A percentile compares a stretch with the other conserved stretches of the same genome.
These are phyloP conservation scores for Agapornis canus DNA, from an alignment of 2,797 vertebrate genomes.

Conservation along the genomic window DNA sequence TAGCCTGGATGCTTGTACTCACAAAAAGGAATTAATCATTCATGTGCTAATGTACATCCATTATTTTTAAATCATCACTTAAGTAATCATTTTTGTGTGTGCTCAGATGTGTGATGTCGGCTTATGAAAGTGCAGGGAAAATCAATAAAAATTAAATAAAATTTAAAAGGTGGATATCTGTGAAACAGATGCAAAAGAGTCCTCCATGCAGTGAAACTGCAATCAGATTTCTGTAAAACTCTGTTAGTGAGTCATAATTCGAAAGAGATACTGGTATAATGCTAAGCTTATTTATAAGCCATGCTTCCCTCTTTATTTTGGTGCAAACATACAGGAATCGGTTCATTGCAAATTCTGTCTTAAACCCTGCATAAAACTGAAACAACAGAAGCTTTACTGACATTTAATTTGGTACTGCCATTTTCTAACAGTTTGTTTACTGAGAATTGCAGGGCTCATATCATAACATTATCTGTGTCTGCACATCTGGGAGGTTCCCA, in stretches of 20 bases:
- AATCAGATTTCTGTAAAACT: conserved; percentile 39
- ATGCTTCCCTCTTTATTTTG: not conserved
- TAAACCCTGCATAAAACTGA: conserved; percentile 36
- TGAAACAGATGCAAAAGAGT: conserved; percentile 42
- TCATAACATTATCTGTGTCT: not conserved
- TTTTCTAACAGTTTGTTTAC: conserved; percentile 43
- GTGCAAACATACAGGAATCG: not conserved
- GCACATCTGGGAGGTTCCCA: not conserved
- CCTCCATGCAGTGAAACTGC: conserved; percentile 17
- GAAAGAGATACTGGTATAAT: conserved; percentile 7
- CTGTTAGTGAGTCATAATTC: conserved; percentile 12
- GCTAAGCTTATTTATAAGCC: conserved; percentile 1
- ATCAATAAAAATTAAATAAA: conserved; percentile 72
- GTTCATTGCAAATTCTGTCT: conserved; percentile 28
- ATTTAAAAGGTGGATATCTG: conserved; percentile 57
- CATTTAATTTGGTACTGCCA: conserved; percentile 32
- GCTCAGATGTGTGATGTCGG: conserved; percentile 58
- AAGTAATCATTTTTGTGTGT: conserved; percentile 63
- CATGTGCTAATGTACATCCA: conserved; percentile 68
- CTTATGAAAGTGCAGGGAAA: conserved; percentile 57
- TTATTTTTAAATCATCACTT: conserved; percentile 77
- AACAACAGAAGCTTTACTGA: conserved; percentile 35
- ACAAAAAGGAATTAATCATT: conserved; percentile 72
- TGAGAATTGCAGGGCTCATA: not conserved
- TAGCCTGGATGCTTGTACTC: conserved; percentile 60